These are phyloP conservation scores for Euclidia mi DNA, from an alignment of 2,888 invertebrate species.

Conservation along the genomic window DNA sequence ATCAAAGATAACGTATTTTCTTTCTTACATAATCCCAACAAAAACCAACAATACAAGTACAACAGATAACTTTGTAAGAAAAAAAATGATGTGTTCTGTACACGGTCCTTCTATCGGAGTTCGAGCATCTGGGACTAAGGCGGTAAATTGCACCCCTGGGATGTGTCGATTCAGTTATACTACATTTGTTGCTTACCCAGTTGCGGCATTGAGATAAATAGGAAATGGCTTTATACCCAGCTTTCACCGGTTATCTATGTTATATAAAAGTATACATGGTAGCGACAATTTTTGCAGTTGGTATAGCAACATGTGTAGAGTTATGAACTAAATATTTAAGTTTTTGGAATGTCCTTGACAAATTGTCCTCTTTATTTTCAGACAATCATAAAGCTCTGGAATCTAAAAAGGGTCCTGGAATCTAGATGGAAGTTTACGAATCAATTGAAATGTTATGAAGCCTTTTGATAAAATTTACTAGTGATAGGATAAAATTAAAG, in stretches of 20 bases:
- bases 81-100: constrained; percentile 50
- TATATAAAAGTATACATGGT: constrained; percentile 23
- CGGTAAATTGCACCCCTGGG: constrained; percentile 72
- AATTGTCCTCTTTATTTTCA: no score
- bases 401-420: no score
- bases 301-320: no score
- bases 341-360: no score
- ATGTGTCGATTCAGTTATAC: constrained; percentile 65
- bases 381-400: no score
- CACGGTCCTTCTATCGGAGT: constrained; percentile 48
- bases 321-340: no score
- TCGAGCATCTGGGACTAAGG: constrained; percentile 58
- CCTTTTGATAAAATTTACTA: no score
- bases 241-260: constrained; percentile 39
- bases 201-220: constrained; percentile 58
- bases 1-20: constrained; percentile 20
- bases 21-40: constrained; percentile 25
- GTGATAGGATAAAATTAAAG: no score
- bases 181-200: constrained; percentile 56
- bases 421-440: no score
- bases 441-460: no score
- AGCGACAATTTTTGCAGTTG: no score
- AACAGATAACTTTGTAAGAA: constrained; percentile 48
- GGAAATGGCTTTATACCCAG: constrained; percentile 56
- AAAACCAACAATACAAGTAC: constrained; percentile 41